phyloP scores from a whole-genome alignment of 2,113 vertebrate genomes.

The Sceloporus tristichus region DNA sequence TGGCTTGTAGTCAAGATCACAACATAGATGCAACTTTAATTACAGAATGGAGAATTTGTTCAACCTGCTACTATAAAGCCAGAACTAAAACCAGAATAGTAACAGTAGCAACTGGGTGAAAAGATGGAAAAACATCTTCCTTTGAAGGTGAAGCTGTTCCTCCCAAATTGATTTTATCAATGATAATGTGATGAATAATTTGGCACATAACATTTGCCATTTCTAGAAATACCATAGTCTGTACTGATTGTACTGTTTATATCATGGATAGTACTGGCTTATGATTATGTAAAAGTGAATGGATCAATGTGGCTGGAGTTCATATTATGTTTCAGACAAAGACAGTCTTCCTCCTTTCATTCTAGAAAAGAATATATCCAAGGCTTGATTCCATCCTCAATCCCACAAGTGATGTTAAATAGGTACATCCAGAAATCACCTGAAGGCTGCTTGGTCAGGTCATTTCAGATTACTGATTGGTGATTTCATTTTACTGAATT shows the following conservation, averaged over 20 bases:
- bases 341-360: neutral
- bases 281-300: neutral
- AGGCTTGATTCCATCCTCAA: too few relatives aligned
- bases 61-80: neutral
- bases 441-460: neutral
- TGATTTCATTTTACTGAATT: too few relatives aligned
- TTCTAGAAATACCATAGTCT: too few relatives aligned
- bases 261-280: neutral
- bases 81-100: neutral
- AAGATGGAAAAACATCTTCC: neutral
- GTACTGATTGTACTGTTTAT: neutral
- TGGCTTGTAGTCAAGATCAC: neutral
- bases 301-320: neutral
- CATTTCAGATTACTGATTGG: neutral
- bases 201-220: neutral
- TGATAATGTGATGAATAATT: neutral
- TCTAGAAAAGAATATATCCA: neutral
- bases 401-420: neutral
- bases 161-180: too few relatives aligned
- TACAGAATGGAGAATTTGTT: neutral
- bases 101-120: slow-evolving; percentile 2
- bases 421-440: neutral
- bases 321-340: neutral
- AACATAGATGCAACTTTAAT: neutral
- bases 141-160: slow-evolving; percentile 6